Conservation (phyloP, 2,888 invertebrate species). For the Eucera pruinosa region DNA sequence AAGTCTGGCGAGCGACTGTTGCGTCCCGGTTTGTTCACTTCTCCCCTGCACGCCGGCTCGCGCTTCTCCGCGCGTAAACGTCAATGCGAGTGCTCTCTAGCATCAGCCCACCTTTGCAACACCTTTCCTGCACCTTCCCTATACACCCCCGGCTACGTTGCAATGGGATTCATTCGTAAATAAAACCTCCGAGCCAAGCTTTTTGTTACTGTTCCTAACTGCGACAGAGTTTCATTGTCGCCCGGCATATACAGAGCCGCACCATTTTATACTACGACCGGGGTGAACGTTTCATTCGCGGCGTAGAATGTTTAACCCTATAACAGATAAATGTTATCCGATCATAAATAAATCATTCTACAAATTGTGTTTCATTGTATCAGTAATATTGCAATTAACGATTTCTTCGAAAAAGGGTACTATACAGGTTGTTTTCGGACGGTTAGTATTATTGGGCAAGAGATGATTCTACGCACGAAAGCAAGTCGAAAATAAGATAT, state of each 20-base stretch:
- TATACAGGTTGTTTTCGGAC: no score
- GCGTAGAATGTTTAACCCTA: background rate
- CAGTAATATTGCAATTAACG: no score
- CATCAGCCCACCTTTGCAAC: conserved; percentile 52
- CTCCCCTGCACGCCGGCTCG: conserved; percentile 63
- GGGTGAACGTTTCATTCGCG: background rate
- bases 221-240: background rate
- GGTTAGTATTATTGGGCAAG: no score
- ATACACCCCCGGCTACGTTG: conserved; percentile 11
- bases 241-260: background rate
- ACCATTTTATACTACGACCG: background rate
- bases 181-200: background rate
- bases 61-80: conserved; percentile 72
- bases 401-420: no score
- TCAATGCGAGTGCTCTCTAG: conserved; percentile 67
- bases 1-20: conserved; percentile 78
- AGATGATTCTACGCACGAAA: no score
- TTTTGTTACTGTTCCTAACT: background rate
- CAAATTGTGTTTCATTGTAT: no score
- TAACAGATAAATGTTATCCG: no score
- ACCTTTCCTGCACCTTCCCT: conserved; percentile 41
- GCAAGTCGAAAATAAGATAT: no score
- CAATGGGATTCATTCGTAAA: conserved; percentile 29
- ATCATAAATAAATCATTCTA: no score
- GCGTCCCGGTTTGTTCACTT: conserved; percentile 76